Evolutionary conservation across 2,888 invertebrate genomes (phyloP).

Genomic region (Oegoconia quadripuncta): DNA sequence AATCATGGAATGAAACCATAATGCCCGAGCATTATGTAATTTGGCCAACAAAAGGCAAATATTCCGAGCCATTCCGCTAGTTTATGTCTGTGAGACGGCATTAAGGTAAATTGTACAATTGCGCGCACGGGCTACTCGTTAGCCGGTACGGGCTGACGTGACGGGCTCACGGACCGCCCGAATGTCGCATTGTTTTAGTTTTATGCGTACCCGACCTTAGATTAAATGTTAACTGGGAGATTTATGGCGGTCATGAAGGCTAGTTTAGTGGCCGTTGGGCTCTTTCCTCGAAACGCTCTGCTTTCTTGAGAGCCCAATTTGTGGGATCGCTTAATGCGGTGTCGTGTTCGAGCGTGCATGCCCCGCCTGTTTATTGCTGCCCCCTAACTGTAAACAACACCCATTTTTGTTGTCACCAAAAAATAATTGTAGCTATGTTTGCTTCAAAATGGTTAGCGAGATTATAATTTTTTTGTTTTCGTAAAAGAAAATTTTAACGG

Average conservation of each 20-base stretch:
- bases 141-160: slow-evolving; percentile 55
- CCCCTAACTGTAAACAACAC: slow-evolving; percentile 75
- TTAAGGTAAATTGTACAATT: slow-evolving; percentile 76
- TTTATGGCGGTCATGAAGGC: slow-evolving; percentile 65
- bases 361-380: slow-evolving; percentile 76
- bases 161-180: slow-evolving; percentile 42
- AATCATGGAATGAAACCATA: slow-evolving; percentile 59
- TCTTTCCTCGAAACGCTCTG: slow-evolving; percentile 70
- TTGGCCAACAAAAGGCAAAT: slow-evolving; percentile 68
- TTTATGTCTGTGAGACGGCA: slow-evolving; percentile 67
- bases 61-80: slow-evolving; percentile 60
- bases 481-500: too few species aligned
- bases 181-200: slow-evolving; percentile 72
- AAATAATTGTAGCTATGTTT: slow-evolving; percentile 17
- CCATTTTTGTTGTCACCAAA: slow-evolving; percentile 51
- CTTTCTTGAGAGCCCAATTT: slow-evolving; percentile 73
- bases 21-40: slow-evolving; percentile 62
- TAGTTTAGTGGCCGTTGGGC: slow-evolving; percentile 56
- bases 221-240: slow-evolving; percentile 67
- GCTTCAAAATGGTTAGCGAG: too few species aligned
- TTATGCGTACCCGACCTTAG: slow-evolving; percentile 68
- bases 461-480: too few species aligned
- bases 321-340: slow-evolving; percentile 64
- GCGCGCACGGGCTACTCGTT: slow-evolving; percentile 75
- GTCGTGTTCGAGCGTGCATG: slow-evolving; percentile 67